Evolutionary conservation across 1,140 invertebrate genomes (phyloP).

Genomic region (Leptoteleia sp.): DNA sequence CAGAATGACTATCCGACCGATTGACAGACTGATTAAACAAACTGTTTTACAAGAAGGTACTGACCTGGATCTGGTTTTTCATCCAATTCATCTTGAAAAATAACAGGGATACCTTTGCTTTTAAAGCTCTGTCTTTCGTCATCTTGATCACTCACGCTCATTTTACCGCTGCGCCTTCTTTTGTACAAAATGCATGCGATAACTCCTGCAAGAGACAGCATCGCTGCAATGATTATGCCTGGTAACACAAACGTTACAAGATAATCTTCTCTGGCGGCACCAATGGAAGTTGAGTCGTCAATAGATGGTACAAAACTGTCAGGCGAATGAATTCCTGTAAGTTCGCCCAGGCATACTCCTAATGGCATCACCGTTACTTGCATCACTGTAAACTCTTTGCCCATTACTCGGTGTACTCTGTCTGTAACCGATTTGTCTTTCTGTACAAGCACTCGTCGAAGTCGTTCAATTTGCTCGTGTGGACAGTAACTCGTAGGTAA

Average conservation of each 20-base stretch:
- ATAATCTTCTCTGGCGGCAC: conserved; percentile 87
- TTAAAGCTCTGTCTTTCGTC: conserved; percentile 91
- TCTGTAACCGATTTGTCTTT: conserved; percentile 84
- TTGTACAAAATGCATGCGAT: conserved; percentile 94
- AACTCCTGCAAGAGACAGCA: conserved; percentile 92
- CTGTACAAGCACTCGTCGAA: conserved; percentile 86
- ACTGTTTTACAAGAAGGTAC: no score
- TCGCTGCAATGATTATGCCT: conserved; percentile 92
- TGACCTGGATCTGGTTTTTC: conserved; percentile 91
- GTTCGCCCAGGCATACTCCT: conserved; percentile 86
- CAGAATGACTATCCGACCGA: no score
- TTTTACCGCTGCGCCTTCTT: conserved; percentile 90
- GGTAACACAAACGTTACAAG: conserved; percentile 95
- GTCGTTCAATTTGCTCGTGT: conserved; percentile 85
- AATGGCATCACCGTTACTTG: conserved; percentile 86
- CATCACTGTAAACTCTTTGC: conserved; percentile 87
- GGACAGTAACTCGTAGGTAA: conserved; percentile 87
- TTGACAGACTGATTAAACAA: no score
- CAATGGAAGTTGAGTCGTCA: conserved; percentile 81
- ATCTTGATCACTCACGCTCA: conserved; percentile 87
- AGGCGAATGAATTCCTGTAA: conserved; percentile 79
- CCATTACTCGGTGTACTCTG: conserved; percentile 87
- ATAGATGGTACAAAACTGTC: conserved; percentile 74
- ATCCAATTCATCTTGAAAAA: conserved; percentile 96
- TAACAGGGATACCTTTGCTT: conserved; percentile 95